phyloP scores from a whole-genome alignment of 2,113 vertebrate genomes.

The Caloenas nicobarica region DNA sequence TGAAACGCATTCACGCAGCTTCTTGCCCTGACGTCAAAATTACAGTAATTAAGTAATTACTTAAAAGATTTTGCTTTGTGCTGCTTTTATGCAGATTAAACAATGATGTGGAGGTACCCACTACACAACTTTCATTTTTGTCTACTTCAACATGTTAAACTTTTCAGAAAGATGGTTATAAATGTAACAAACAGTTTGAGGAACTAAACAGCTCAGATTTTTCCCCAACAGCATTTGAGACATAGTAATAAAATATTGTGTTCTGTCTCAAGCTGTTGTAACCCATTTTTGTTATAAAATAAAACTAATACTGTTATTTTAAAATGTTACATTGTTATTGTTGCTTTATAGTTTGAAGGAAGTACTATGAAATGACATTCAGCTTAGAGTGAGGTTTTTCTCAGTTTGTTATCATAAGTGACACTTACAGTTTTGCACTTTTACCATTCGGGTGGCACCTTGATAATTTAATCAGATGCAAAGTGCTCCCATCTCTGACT shows the following conservation, averaged over 20 bases:
- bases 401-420: not conserved
- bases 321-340: not conserved
- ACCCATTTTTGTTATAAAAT: not conserved
- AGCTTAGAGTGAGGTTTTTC: not conserved
- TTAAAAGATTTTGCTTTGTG: not conserved
- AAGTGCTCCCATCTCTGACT: not conserved
- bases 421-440: not conserved
- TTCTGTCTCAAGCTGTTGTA: not conserved
- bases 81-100: not conserved
- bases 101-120: not conserved
- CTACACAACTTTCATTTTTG: not conserved
- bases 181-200: not conserved
- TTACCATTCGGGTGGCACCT: not conserved
- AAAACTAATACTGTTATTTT: not conserved
- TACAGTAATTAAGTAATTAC: not conserved
- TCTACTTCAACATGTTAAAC: not conserved
- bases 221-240: conserved; percentile 19
- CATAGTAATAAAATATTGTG: conserved; percentile 8
- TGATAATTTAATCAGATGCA: not conserved
- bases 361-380: not conserved
- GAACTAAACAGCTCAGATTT: not conserved
- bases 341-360: not conserved
- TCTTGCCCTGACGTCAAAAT: not conserved
- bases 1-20: not conserved
- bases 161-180: not conserved